Base-by-base conservation (phyloP, 2,797 vertebrate genomes). In the Clarias pachynema region DNA sequence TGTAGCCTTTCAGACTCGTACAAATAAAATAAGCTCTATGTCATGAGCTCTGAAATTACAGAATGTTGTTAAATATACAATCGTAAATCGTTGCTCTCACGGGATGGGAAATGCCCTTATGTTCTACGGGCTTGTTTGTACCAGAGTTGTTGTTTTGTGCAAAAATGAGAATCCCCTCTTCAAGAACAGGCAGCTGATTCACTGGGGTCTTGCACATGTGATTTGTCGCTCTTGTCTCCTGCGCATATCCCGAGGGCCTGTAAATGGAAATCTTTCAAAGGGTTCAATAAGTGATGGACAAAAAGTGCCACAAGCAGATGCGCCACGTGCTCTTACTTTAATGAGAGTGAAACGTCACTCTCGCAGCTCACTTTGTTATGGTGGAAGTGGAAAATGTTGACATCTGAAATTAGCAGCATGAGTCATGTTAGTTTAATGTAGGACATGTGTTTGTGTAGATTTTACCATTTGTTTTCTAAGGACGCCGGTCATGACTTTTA, bases 221-320 rank as follows among this genome's bases (percentile, higher is more conserved):
- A 91, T 89, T 79, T 53, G 40, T 79, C 74, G n/a, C n/a, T 86
- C 85, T 85, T 84, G 68, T 26, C 68, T 49, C 74, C 31, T 40
- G 59, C 59, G 78, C 84, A 68, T 82, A 68, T 85, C 91, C 87
- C 8, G 34, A 81, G 90, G 89, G 85, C 26, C 56, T 79, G 83
- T 91, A 90, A 91, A 92, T 86, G 79, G 86, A 89, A 77, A 73
- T 90, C 89, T 91, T 91, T 91, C 86, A 92, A 74, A 59, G 78
- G 44, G 2, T 81, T 88, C 86, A 80, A 72, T 34, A 75, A 59
- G 84, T 86, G 81, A 87, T 80, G n/a, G 79, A n/a, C 22, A 22
- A 34, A 77, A 77, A 31, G 29, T 40, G 70, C 81, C 62, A 84
- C 73, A 34, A 40, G 40, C 56, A 18, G 57, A 60, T 22, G 15